phyloP scores from a whole-genome alignment of 2,888 invertebrate species.

The Anodontia alba region DNA sequence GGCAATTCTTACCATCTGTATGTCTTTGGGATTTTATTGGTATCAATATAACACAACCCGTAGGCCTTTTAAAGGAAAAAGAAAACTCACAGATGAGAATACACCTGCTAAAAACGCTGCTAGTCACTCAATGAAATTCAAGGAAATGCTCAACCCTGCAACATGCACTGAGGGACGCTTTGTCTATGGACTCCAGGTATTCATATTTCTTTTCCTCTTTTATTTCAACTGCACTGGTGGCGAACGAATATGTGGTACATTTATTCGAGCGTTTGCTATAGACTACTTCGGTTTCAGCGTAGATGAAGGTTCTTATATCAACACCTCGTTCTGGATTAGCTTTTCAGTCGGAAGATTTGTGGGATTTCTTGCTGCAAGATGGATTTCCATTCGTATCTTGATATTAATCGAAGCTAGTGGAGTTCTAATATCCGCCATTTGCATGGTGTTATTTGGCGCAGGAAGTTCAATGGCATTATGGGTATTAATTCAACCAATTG shows the following conservation, averaged over 20 bases:
- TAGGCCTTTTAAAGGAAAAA: background rate
- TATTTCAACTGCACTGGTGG: slow-evolving; percentile 71
- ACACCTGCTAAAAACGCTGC: background rate
- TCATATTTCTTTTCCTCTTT: slow-evolving; percentile 65
- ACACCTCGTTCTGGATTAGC: slow-evolving; percentile 73
- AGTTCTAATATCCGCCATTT: slow-evolving; percentile 41
- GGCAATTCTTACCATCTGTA: slow-evolving; percentile 42
- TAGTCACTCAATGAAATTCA: slow-evolving; percentile 20
- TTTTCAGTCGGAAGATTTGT: slow-evolving; percentile 66
- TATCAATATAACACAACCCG: slow-evolving; percentile 39
- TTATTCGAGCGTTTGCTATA: slow-evolving; percentile 69
- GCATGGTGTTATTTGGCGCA: slow-evolving; percentile 62
- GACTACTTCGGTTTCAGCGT: slow-evolving; percentile 64
- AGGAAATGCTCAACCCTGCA: slow-evolving; percentile 62
- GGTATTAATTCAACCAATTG: slow-evolving; percentile 65
- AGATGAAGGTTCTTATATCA: slow-evolving; percentile 63
- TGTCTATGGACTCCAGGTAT: slow-evolving; percentile 62
- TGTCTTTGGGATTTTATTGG: slow-evolving; percentile 59
- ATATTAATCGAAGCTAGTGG: slow-evolving; percentile 59
- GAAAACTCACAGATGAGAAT: background rate
- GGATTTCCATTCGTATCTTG: slow-evolving; percentile 61
- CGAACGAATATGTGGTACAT: slow-evolving; percentile 70
- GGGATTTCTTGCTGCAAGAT: slow-evolving; percentile 62
- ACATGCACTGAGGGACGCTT: slow-evolving; percentile 66
- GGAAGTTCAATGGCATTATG: slow-evolving; percentile 58